Base-by-base conservation (phyloP, 2,888 invertebrate genomes). In the Polydrusus cervinus region DNA sequence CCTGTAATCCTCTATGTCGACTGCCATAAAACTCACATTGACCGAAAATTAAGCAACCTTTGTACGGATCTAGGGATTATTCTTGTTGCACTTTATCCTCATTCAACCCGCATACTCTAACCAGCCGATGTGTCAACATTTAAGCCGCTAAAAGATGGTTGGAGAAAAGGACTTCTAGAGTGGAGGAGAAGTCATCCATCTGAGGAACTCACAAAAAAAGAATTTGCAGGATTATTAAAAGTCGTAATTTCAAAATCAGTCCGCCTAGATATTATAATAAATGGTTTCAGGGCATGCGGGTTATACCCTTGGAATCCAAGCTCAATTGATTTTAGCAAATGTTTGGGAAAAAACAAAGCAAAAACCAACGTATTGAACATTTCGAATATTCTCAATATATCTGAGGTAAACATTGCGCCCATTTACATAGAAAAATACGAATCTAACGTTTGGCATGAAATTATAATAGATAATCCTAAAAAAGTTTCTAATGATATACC, bases 81-180 rank as follows among this genome's bases (percentile, higher is more conserved):
- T 57, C 60, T 83, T n/a, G 73, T 83, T 25, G 78, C 79, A 11
- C 75, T 84, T 0, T 81, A 82, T 75, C 81, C 81, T 9, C 83
- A 82, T 38, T 74, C 80, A 13, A 83, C 81, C 11, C 67, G 81
- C 53, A 75, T 75, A 25, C 51, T 73, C 7, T 73, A 76, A 20
- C 76, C 76, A 13, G 72, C 73, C 11, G 82, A 84, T 69, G 81
- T 84, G n/a, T 73, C 81, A 13, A 80, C 79, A 0, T 80, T 82
- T 40, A 82, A 81, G 40, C 80, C 81, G 0, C 55, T 81, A 8
- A 82, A 82, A 66, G 72, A 25, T 25, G 25, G 25, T 25, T 25
- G 25, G 25, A 25, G 25, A 25, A 25, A 25, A 25, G 25, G 25
- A 67, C 11, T 83, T 1, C 78, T 80, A 81, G 79, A 81, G 6